Base-by-base conservation (phyloP, 2,797 vertebrate species). In the Rhynchotus rufescens region DNA sequence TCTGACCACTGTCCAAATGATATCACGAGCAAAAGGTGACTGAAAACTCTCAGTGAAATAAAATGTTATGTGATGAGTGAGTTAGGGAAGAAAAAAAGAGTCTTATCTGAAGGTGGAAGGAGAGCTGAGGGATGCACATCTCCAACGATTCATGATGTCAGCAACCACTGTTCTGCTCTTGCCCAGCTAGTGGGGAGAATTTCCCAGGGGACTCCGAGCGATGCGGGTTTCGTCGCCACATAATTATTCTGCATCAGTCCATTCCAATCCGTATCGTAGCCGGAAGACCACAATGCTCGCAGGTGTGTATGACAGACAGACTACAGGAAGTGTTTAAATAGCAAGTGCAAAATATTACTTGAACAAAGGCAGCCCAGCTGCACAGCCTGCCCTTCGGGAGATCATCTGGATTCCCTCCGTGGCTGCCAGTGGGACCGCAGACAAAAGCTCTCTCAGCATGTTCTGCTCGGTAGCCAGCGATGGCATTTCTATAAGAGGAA, bases 341-440 rank as follows among this genome's bases (percentile, higher is more conserved):
- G 54, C 82, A 94, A 88, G 26, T 81, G 60, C 64, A 84, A 57
- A 94, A 64, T 15, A 59, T 54, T 71, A 26, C 42, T 83, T 75
- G 47, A 74, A 92, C 90, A 96, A 94, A 94, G 80, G 67, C 21
- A 3, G 88, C 74, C 69, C 94, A 93, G 93, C 90, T 93, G 93
- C 92, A 92, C 77, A 59, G 73, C 32, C 72, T 76, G 65, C 73
- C 90, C 86, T 80, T 84, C 81, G 96, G 93, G 93, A 95, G 80
- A 94, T 90, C 94, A 96, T 92, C 95, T 96, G 96, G 88, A 84
- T 89, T 94, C 92, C 82, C 86, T 88, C 68, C 68, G 56, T 65
- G 0, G 0, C 44, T 94, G 93, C 91, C 93, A 94, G 88, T 61
- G 15, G 92, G 88, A 88, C 4, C 71, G 59, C 74, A 94, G 76